Percentiles rank a stretch among this genome's conserved stretches.
Evolutionary conservation across 2,888 invertebrate species (phyloP).

Genomic region (Tanypteryx hageni): DNA sequence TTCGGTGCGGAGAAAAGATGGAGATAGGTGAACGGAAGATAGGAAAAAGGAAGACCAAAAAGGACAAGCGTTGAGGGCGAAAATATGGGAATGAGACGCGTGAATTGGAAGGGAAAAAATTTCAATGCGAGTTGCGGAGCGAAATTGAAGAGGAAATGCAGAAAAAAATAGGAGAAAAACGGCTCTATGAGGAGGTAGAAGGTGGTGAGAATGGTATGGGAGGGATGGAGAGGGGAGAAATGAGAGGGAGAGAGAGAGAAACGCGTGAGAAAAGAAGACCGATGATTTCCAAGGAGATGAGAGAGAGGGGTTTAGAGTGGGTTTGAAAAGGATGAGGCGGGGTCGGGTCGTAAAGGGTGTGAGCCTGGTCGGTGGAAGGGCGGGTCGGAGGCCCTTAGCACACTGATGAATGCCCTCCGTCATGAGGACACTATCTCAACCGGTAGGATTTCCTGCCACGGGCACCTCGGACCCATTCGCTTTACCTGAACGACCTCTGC

Average conservation of each 20-base stretch:
- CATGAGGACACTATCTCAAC: neutral
- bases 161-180: neutral
- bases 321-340: neutral
- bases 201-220: too few species aligned
- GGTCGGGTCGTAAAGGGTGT: neutral
- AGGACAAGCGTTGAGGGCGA: neutral
- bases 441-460: neutral
- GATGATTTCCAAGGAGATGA: neutral
- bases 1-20: neutral
- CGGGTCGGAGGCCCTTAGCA: neutral
- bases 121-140: neutral
- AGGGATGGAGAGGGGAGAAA: neutral
- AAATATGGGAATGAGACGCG: too few species aligned
- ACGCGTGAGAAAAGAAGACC: neutral
- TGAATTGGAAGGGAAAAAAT: neutral
- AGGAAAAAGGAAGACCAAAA: neutral
- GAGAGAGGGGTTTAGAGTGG: neutral
- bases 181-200: too few species aligned
- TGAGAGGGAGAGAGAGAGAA: neutral
- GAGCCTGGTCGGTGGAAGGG: neutral
- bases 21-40: neutral
- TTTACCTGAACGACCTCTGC: too few species aligned
- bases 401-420: neutral
- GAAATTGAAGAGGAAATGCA: neutral
- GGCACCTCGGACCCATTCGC: neutral